Base-by-base conservation (phyloP, 2,113 vertebrate genomes). In the Seriola quinqueradiata region DNA sequence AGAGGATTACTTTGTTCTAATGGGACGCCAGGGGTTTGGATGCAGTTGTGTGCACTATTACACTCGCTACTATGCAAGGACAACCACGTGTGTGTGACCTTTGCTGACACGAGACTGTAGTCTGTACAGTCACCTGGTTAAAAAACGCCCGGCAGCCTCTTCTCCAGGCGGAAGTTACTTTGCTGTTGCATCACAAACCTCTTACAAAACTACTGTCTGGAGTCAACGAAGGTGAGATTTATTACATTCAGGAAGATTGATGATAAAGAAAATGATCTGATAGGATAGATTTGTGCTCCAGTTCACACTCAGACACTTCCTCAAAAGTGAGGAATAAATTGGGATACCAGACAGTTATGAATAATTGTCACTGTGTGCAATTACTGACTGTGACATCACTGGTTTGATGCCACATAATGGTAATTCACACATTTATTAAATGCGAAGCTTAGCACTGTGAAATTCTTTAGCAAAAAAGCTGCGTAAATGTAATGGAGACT, bases 1-100 rank as follows among this genome's bases (percentile, higher is more conserved):
- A 7, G 23, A 76, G 76, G 34, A 32, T 46, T 60, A 34, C 70
- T 68, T 76, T 55, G 54, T 46, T 79, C 23, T 83, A 44, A 81
- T 68, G n/a, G 5, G 19, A 36, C 10, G 68, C 80, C 54, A 40
- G 54, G 21, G 75, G 74, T 67, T 28, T 28, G 17, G 36, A 46
- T 38, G 23, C 16, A 48, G 34, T 59, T 74, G 34, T 64, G n/a
- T 44, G 66, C 65, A 54, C 38, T 19, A 17, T 63, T 57, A 80
- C 44, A 81, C 48, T 44, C 13, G 19, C 72, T 19, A 8, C 55
- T 58, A 17, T 34, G 72, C 60, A 52, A 81, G 64, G 82, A 77
- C 68, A 67, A 67, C 52, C 57, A 34, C 32, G 0, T 65, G 57
- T 75, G 67, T 54, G 46, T 48, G 16, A 58, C 74, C 75, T 87